phyloP scores from a whole-genome alignment of 2,797 vertebrate genomes.

The Chanos chanos region DNA sequence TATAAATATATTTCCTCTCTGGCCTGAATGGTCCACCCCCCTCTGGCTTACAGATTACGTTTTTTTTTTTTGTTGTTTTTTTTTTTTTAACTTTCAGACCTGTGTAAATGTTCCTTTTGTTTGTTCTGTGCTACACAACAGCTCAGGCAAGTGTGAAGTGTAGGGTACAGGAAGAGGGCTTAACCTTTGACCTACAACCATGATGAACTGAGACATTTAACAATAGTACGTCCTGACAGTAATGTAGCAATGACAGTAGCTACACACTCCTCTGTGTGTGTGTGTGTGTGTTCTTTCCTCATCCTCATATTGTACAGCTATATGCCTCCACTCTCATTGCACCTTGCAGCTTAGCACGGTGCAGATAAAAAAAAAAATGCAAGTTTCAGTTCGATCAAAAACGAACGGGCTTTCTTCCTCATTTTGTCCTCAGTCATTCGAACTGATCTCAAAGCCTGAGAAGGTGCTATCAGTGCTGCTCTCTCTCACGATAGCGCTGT shows the following conservation, averaged over 20 bases:
- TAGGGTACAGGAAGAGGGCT: constrained; percentile 71
- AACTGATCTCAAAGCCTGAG: too few species aligned
- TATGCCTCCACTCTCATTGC: too few species aligned
- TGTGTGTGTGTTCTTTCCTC: not conserved
- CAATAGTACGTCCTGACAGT: constrained; percentile 91
- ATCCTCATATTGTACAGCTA: too few species aligned
- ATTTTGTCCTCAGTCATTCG: too few species aligned
- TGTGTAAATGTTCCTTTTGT: constrained; percentile 76
- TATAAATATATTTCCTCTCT: constrained; percentile 77
- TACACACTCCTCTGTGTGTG: not conserved
- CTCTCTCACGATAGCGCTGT: too few species aligned
- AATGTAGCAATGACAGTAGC: constrained; percentile 68
- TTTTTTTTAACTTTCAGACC: too few species aligned
- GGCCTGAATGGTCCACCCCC: constrained; percentile 25
- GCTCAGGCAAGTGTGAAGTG: constrained; percentile 77
- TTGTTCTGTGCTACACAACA: constrained; percentile 70
- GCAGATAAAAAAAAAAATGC: too few species aligned
- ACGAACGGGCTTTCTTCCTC: too few species aligned
- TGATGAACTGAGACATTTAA: constrained; percentile 93
- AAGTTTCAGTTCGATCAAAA: too few species aligned
- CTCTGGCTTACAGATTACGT: not conserved
- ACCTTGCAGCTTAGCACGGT: too few species aligned
- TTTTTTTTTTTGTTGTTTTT: constrained; percentile 44
- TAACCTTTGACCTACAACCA: constrained; percentile 81
- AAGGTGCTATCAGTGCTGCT: too few species aligned